Evolutionary conservation across 2,113 vertebrate genomes (phyloP), one percentile per base, ranked within the genome.

Genomic region (Muntiacus reevesi): DNA sequence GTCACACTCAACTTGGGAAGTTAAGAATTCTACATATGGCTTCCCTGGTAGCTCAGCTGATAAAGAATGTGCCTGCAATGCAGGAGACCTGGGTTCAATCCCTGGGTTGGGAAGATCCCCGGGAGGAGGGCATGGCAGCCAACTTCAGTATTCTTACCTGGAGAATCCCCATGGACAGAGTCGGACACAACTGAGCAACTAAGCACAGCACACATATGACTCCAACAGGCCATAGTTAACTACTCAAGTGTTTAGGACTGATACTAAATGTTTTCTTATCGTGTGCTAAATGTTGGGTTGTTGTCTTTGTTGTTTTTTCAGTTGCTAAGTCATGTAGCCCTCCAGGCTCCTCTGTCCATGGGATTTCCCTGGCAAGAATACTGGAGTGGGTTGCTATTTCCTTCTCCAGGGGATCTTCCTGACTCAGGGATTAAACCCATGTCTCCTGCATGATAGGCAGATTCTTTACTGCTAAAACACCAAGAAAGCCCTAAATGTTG

Each of bases 111-210:
- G n/a, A 71, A 71, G 64, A 71, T 71, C n/a, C n/a, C 64, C 64
- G 21, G n/a, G n/a, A 71, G 64, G 4, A 71, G n/a, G 64, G n/a
- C 21, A 9, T 36, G 64, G 64, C n/a, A 23, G 36, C 64, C n/a
- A 17, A 71, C 64, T 36, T 9, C 64, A 36, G 64, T 71, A 71
- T 21, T 36, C n/a, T 71, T 71, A 17, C 64, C 64, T 71, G n/a
- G 64, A 71, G 64, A 19, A 36, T 71, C 64, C 33, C 33, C 64
- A 71, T 21, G 64, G n/a, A 36, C 64, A 36, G n/a, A 71, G n/a
- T 1, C 5, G 4, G n/a, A 36, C 64, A 71, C 5, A 9, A 71
- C 64, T 71, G 17, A 71, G n/a, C 0, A 0, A 36, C n/a, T 71
- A 36, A 71, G 64, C n/a, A 21, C 9, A 71, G 17, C 64, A 71